These are phyloP conservation scores for Eidolon helvum DNA, from an alignment of 2,113 vertebrate species.

Conservation along the genomic window DNA sequence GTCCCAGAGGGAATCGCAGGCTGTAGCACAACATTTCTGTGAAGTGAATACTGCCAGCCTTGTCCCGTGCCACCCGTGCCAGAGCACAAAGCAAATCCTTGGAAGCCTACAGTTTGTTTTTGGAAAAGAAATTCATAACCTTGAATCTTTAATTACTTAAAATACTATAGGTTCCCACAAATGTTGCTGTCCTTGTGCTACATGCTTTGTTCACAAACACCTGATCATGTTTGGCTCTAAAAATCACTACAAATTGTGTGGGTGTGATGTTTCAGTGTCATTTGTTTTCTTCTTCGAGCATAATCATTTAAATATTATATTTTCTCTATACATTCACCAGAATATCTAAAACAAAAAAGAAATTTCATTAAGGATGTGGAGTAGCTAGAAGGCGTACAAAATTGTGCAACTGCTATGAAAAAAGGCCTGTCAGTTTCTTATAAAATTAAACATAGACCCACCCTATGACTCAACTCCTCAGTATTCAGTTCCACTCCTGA, in stretches of 20 bases:
- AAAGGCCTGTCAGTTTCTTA: neutral
- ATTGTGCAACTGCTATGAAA: neutral
- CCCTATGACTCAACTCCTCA: neutral
- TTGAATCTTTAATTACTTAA: neutral
- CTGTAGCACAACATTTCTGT: neutral
- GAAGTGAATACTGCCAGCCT: neutral
- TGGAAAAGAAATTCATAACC: neutral
- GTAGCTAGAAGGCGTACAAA: neutral
- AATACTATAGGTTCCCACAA: neutral
- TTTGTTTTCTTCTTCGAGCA: neutral
- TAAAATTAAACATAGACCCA: neutral
- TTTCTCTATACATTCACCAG: neutral
- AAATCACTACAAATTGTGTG: neutral
- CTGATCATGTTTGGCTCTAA: neutral
- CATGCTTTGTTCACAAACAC: neutral
- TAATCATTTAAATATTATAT: neutral
- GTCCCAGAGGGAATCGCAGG: neutral
- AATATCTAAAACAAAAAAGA: neutral
- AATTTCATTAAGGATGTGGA: neutral
- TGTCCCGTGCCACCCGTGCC: neutral
- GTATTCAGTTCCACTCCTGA: neutral
- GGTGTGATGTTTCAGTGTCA: neutral
- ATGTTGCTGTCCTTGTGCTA: neutral
- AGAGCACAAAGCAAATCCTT: neutral
- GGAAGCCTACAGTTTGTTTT: neutral